These are phyloP conservation scores for Otus sunia DNA, from an alignment of 2,113 vertebrate species.

Conservation along the genomic window DNA sequence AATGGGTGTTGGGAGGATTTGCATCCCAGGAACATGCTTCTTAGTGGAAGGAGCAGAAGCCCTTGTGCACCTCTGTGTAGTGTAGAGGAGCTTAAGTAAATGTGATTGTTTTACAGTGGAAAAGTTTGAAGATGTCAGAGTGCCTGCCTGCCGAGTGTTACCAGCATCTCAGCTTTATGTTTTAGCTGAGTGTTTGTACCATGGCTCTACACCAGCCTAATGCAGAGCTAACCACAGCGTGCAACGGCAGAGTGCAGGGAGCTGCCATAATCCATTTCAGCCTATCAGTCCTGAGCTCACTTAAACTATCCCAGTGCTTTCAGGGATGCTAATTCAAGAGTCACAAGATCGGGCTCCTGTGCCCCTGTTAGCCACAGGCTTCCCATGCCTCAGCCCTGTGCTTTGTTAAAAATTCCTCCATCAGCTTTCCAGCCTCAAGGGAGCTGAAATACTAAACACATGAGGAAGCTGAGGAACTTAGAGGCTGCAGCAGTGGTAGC, in stretches of 20 bases:
- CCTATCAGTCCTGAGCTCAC: neutral
- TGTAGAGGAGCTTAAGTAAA: neutral
- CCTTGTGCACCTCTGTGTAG: neutral
- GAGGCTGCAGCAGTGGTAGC: neutral
- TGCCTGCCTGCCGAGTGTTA: neutral
- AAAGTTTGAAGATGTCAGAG: neutral
- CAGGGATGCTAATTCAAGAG: neutral
- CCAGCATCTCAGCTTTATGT: fast-evolving
- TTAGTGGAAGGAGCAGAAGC: neutral
- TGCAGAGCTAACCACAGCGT: neutral
- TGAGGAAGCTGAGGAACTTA: neutral
- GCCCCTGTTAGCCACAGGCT: fast-evolving
- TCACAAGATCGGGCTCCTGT: fast-evolving
- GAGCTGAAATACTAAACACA: neutral
- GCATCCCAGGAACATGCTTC: neutral
- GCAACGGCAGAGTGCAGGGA: neutral
- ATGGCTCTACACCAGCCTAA: neutral
- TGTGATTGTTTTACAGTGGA: neutral
- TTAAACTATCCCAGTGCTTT: neutral
- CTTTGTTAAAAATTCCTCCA: neutral
- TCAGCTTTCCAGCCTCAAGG: neutral
- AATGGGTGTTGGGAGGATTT: neutral
- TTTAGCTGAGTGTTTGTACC: neutral
- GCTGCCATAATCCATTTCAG: neutral
- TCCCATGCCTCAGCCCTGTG: neutral